Conservation (phyloP, 2,113 vertebrate genomes). For the pig (Sus scrofa) region T2T-Sscrofa CM000812.6:65713501-65714000, state of each 20-base stretch:
- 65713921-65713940: not conserved
- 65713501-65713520: not conserved
- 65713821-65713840: not conserved
- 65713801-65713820: not conserved
- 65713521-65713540: not conserved
- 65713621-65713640: not conserved
- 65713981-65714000: not conserved
- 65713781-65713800: not conserved
- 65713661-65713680: not conserved
- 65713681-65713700: not conserved
- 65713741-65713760: not conserved
- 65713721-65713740: not conserved
- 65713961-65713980: not conserved
- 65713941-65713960: not conserved
- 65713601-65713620: not conserved
- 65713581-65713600: fast-evolving
- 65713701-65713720: not conserved
- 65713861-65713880: not conserved
- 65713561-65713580: not conserved
- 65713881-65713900: not conserved
- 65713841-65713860: not conserved
- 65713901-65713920: not conserved
- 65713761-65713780: not conserved
- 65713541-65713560: not conserved
- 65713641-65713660: not conserved